These are phyloP conservation scores for Uropsilus gracilis DNA, from an alignment of 2,113 vertebrate species.

Conservation along the genomic window DNA sequence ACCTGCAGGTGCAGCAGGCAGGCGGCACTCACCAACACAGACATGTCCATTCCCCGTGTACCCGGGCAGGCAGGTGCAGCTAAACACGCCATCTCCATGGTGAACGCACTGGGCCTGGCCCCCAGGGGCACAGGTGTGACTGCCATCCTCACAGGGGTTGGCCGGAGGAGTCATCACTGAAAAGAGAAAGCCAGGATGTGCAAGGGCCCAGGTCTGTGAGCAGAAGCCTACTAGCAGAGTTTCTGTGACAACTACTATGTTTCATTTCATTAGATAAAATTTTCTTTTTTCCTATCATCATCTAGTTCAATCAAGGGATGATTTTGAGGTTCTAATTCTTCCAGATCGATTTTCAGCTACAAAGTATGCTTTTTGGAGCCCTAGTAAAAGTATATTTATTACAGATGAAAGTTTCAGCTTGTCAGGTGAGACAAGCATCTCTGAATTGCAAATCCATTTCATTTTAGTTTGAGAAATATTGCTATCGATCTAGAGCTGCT, in stretches of 20 bases:
- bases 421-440: not conserved
- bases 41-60: constrained; percentile 69
- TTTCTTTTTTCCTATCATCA: not conserved
- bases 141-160: constrained; percentile 83
- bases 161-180: not conserved
- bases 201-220: not conserved
- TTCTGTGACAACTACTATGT: not conserved
- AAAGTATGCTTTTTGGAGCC: not conserved
- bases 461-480: not conserved
- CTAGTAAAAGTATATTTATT: not conserved
- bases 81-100: constrained; percentile 31
- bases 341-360: not conserved
- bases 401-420: not conserved
- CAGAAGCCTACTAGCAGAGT: not conserved
- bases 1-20: not conserved
- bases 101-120: constrained; percentile 79
- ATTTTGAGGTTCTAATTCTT: constrained; percentile 20
- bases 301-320: not conserved
- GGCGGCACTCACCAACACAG: constrained; percentile 78
- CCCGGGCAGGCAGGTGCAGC: constrained; percentile 84
- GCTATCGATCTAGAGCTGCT: not conserved
- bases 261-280: not conserved
- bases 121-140: constrained; percentile 72
- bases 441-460: not conserved
- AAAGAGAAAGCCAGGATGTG: not conserved